These are phyloP conservation scores for Maconellicoccus hirsutus DNA, from an alignment of 1,140 invertebrate genomes.

Conservation along the genomic window DNA sequence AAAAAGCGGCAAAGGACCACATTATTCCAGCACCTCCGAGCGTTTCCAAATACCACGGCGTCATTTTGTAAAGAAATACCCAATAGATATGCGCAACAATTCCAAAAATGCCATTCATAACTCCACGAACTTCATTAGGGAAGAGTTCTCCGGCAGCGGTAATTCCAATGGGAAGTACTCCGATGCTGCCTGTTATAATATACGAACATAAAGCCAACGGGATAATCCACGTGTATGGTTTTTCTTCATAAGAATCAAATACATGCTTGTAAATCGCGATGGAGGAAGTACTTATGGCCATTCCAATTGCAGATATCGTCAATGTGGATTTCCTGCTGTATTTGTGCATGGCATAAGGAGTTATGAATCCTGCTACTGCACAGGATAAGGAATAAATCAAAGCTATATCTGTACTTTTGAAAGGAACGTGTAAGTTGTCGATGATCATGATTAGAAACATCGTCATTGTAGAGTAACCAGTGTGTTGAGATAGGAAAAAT, in stretches of 20 bases:
- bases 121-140: conserved; percentile 48
- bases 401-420: not conserved
- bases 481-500: not conserved
- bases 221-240: conserved; percentile 30
- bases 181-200: conserved; percentile 56
- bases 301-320: conserved; percentile 44
- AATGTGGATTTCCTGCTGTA: conserved; percentile 50
- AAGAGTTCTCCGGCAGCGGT: conserved; percentile 60
- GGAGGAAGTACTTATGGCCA: conserved; percentile 43
- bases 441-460: not conserved
- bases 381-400: not conserved
- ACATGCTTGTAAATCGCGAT: conserved; percentile 31
- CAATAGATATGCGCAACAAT: not conserved
- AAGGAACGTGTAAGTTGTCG: not conserved
- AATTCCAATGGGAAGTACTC: conserved; percentile 58
- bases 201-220: conserved; percentile 46
- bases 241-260: conserved; percentile 32
- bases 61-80: not conserved
- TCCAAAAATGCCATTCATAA: not conserved
- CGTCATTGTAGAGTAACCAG: not conserved
- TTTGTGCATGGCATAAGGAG: not conserved
- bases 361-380: not conserved
- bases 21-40: not conserved
- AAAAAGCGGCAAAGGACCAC: not conserved
- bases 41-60: not conserved